Evolutionary conservation across 2,888 invertebrate genomes (phyloP), one percentile per base, ranked within the genome.

Genomic region (Linnaemya vulpina): DNA sequence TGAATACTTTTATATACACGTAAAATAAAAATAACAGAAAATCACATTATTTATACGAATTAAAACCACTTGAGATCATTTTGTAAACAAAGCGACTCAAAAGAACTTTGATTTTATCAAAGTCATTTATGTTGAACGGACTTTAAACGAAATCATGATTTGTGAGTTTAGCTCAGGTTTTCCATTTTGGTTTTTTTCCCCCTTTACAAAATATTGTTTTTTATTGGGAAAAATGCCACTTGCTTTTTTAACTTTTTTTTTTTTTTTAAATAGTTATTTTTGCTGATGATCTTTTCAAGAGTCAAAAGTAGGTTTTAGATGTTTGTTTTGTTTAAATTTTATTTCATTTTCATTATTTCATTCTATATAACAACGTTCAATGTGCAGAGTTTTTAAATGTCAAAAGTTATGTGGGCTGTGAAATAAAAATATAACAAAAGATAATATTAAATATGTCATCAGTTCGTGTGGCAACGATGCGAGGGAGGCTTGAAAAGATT

Each of bases 81-180:
- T 30, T 71, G 46, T 15, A 25, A 20, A 22, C 17, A 17, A 67
- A 43, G 25, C 43, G 51, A 17, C 43, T 25, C 65, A 58, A 53
- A 51, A 5, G 11, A 74, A 15, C 43, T 30, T 68, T 68, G 13
- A 71, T 73, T 77, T 83, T 65, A 71, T 71, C 58, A 53, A 63
- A 82, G 71, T 77, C 71, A 77, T 81, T 75, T 71, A n/a, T 17
- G 46, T 63, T 62, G 9, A 30, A 25, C 62, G 15, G 53, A 9
- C n/a, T 70, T 82, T 82, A 76, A 65, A 49, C 4, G 40, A 71
- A 83, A 83, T 60, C 76, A 22, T 83, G 76, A 83, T 71, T 83
- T 77, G 71, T 43, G 71, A 22, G 51, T 76, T 75, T 75, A 0
- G 11, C 22, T 53, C 9, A 55, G 65, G 20, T 30, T 55, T 65